phyloP scores from a whole-genome alignment of 2,797 vertebrate genomes.

The Artibeus jamaicensis region DNA sequence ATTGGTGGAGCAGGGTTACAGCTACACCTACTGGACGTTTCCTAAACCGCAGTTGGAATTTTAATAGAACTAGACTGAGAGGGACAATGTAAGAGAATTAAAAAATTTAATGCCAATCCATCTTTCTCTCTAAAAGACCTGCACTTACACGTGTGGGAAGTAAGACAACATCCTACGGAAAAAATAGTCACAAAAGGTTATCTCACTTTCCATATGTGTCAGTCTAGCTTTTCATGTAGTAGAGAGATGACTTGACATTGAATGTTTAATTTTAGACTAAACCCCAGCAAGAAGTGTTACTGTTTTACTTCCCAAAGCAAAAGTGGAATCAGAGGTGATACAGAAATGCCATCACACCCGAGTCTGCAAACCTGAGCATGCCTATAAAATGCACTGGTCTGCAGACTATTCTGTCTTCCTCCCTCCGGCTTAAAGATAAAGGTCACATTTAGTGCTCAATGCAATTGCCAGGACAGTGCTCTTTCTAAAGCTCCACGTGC shows the following conservation, averaged over 20 bases:
- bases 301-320: neutral
- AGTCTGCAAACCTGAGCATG: neutral
- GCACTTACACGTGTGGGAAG: neutral
- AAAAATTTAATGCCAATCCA: neutral
- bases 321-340: neutral
- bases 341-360: neutral
- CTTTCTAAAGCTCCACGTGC: neutral
- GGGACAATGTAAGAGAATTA: neutral
- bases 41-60: neutral
- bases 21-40: slow-evolving; percentile 56
- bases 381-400: neutral
- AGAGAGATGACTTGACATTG: neutral
- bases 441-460: neutral
- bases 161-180: neutral
- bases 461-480: neutral
- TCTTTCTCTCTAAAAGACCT: neutral
- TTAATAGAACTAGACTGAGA: neutral
- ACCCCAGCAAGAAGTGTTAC: neutral
- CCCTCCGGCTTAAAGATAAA: neutral
- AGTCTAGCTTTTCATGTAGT: neutral
- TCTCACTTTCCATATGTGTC: neutral
- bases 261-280: slow-evolving; percentile 14
- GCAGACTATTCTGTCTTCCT: neutral
- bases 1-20: neutral
- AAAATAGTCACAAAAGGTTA: neutral